Evolutionary conservation across 2,888 invertebrate species (phyloP).

Genomic region (Hoplodrina blanda): DNA sequence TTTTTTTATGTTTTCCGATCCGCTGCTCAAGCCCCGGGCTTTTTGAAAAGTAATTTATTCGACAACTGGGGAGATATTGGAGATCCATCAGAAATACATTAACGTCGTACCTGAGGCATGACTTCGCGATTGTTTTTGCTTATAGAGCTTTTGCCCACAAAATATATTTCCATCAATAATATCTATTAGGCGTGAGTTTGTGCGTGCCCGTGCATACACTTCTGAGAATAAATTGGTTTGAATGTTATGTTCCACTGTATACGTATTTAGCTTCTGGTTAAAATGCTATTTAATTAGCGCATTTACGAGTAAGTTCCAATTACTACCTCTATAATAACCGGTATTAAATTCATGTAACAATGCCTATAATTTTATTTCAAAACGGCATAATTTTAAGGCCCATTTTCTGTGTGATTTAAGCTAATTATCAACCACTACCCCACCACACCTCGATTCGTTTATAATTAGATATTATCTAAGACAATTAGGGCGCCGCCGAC

Average conservation of each 20-base stretch:
- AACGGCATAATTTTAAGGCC: slow-evolving; percentile 41
- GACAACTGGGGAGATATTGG: slow-evolving; percentile 80
- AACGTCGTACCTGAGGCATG: slow-evolving; percentile 78
- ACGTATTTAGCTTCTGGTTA: slow-evolving; percentile 11
- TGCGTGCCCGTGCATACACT: slow-evolving; percentile 11
- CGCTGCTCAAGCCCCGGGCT: slow-evolving; percentile 49
- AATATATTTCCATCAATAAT: slow-evolving; percentile 60
- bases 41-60: slow-evolving; percentile 80
- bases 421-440: slow-evolving; percentile 58
- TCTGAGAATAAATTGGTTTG: slow-evolving; percentile 14
- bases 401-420: slow-evolving; percentile 53
- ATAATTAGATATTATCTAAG: slow-evolving; percentile 57
- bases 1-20: slow-evolving; percentile 46
- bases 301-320: slow-evolving; percentile 36
- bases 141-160: slow-evolving; percentile 62
- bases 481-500: slow-evolving; percentile 53
- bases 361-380: slow-evolving; percentile 41
- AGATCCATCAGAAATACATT: slow-evolving; percentile 90
- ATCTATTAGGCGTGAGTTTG: slow-evolving; percentile 11
- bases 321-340: slow-evolving; percentile 30
- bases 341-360: slow-evolving; percentile 45
- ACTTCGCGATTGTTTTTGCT: slow-evolving; percentile 77
- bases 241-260: slow-evolving; percentile 12
- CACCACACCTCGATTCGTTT: slow-evolving; percentile 45
- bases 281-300: slow-evolving; percentile 18